Conservation (phyloP, 2,113 vertebrate genomes). For the Tyto alba region DNA sequence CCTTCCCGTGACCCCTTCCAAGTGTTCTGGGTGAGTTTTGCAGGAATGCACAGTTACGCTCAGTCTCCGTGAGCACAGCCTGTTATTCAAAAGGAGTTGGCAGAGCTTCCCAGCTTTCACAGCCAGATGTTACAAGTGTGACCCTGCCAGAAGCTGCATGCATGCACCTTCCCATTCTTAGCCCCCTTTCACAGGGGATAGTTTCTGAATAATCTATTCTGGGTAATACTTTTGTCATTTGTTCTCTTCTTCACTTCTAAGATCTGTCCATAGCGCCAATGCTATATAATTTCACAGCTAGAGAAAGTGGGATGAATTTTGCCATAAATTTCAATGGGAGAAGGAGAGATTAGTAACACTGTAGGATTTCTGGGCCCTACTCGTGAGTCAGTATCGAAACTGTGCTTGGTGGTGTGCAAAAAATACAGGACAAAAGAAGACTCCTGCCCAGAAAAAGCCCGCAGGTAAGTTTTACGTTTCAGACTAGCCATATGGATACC, state of each 20-base stretch:
- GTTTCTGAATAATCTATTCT: not conserved
- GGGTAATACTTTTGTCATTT: not conserved
- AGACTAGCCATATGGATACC: not conserved
- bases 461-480: not conserved
- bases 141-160: slow-evolving; percentile 48
- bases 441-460: not conserved
- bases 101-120: slow-evolving; percentile 39
- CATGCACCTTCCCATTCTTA: slow-evolving; percentile 10
- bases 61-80: not conserved
- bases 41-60: slow-evolving; percentile 34
- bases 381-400: not conserved
- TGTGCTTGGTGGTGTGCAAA: not conserved
- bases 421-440: not conserved
- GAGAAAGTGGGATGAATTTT: not conserved
- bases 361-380: not conserved
- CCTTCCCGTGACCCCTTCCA: slow-evolving; percentile 48
- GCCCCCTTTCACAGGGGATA: not conserved
- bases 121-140: slow-evolving; percentile 62
- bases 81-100: slow-evolving; percentile 19
- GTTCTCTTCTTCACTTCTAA: not conserved
- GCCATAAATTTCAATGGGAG: not conserved
- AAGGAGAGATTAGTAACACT: not conserved
- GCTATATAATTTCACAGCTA: not conserved
- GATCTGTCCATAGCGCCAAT: not conserved
- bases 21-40: slow-evolving; percentile 8